Conservation (phyloP, 2,797 vertebrate genomes). For the Notolepis coatsorum region DNA sequence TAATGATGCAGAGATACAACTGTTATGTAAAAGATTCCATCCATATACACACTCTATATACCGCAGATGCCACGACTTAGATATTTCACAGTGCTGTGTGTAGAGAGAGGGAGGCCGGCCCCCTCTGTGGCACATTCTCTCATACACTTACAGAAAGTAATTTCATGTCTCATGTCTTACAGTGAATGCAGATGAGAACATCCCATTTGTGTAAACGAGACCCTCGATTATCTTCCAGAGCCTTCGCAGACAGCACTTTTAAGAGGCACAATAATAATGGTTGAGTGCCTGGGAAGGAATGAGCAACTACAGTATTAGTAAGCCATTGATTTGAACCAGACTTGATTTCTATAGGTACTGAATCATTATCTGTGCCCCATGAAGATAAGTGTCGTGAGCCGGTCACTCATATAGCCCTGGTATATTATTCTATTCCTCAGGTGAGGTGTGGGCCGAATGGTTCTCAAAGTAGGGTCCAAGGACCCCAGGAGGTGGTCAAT, state of each 20-base stretch:
- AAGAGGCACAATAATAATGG: too few relatives aligned
- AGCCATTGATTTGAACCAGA: too few relatives aligned
- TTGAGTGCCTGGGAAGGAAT: too few relatives aligned
- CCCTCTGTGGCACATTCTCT: background rate
- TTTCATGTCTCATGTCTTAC: conserved; percentile 3
- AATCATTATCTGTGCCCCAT: too few relatives aligned
- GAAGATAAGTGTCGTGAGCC: too few relatives aligned
- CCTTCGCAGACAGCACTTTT: conserved; percentile 1
- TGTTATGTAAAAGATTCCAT: conserved; percentile 45
- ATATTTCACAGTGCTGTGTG: conserved; percentile 59
- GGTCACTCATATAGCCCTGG: too few relatives aligned
- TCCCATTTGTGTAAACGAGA: background rate
- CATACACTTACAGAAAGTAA: background rate
- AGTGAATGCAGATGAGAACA: conserved; percentile 17
- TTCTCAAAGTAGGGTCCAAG: too few relatives aligned
- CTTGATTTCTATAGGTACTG: too few relatives aligned
- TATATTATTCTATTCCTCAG: too few relatives aligned
- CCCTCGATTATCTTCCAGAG: background rate
- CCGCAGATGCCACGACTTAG: conserved; percentile 26
- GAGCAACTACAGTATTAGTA: too few relatives aligned
- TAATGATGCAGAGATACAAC: background rate
- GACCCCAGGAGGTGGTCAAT: too few relatives aligned
- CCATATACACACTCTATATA: conserved; percentile 15
- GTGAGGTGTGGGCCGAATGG: too few relatives aligned
- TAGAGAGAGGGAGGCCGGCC: conserved; percentile 37